phyloP scores from a whole-genome alignment of 1,140 invertebrate genomes.

The Tetranychus cinnabarinus region DNA sequence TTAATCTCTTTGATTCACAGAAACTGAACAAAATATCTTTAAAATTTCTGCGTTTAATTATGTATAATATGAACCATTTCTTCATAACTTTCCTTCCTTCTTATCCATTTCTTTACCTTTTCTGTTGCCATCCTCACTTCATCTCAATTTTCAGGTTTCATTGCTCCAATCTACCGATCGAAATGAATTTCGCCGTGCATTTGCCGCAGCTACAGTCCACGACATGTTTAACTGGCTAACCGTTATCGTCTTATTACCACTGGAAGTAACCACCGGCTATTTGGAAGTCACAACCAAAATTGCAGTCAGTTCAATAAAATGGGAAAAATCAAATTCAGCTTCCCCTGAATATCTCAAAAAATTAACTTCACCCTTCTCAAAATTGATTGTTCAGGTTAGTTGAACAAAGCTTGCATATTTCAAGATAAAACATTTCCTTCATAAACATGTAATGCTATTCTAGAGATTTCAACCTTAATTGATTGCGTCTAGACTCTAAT shows the following conservation, averaged over 20 bases:
- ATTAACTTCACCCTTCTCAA: constrained; percentile 27
- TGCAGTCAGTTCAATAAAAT: constrained; percentile 18
- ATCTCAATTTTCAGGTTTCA: constrained; percentile 20
- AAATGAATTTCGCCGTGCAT: constrained; percentile 28
- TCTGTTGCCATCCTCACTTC: too few relatives aligned
- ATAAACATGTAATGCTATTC: too few relatives aligned
- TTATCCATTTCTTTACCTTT: background rate
- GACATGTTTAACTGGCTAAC: constrained; percentile 33
- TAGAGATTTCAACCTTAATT: too few relatives aligned
- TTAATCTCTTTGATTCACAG: background rate
- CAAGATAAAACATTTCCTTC: too few relatives aligned
- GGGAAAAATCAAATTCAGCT: constrained; percentile 14
- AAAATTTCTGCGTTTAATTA: too few relatives aligned
- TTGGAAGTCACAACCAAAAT: constrained; percentile 20
- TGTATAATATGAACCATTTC: background rate
- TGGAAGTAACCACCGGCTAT: constrained; percentile 23
- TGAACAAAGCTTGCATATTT: too few relatives aligned
- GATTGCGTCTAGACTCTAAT: too few relatives aligned
- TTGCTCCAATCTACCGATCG: constrained; percentile 24
- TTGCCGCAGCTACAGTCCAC: constrained; percentile 32
- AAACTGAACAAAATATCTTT: too few relatives aligned
- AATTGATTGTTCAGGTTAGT: constrained; percentile 21
- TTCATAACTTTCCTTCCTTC: background rate
- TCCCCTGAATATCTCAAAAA: constrained; percentile 21
- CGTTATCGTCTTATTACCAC: constrained; percentile 24